Base-by-base conservation (phyloP, 2,797 vertebrate genomes). In the Pelodytes ibericus region DNA sequence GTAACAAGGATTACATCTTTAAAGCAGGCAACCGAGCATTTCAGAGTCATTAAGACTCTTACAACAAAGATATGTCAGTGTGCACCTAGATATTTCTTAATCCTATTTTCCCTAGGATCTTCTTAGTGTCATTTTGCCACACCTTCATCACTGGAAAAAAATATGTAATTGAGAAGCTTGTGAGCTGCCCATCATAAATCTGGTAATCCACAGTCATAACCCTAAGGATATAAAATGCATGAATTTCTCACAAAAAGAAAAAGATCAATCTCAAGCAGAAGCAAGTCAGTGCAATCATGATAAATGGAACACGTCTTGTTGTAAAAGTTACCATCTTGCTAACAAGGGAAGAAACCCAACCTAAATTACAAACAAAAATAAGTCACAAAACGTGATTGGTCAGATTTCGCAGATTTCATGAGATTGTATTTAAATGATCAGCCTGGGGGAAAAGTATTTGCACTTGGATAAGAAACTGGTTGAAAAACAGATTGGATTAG, bases 51-150 rank as follows among this genome's bases (percentile, higher is more conserved):
- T 69, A 69, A 22, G 58, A 30, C 60, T 51, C 36, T 39, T 62
- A 53, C 27, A 30, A 31, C 65, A 75, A 65, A 53, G 56, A 33
- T 58, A 49, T 39, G 62, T 47, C 41, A 68, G 9, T 61, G 49
- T 69, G 44, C 20, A 69, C 57, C 44, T 61, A 61, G 41, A 75
- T 56, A 75, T 27, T 31, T 39, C 65, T 44, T 75, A 75, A 69
- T 70, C 65, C 65, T 56, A 53, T 75, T 75, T 67, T 27, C 10
- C 41, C 11, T 36, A 27, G 44, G 33, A 62, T 39, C 73, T 69
- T 24, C 64, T 53, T 20, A 69, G 30, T 9, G 47, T 10, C 58
- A 39, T 15, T 27, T 30, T 27, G 18, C 33, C 65, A 69, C 73
- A 75, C 72, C 72, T 51, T 68, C 4, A 27, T 60, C 41, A 26